Conservation (phyloP, 2,797 vertebrate genomes). For the Heterohyrax brucei region DNA sequence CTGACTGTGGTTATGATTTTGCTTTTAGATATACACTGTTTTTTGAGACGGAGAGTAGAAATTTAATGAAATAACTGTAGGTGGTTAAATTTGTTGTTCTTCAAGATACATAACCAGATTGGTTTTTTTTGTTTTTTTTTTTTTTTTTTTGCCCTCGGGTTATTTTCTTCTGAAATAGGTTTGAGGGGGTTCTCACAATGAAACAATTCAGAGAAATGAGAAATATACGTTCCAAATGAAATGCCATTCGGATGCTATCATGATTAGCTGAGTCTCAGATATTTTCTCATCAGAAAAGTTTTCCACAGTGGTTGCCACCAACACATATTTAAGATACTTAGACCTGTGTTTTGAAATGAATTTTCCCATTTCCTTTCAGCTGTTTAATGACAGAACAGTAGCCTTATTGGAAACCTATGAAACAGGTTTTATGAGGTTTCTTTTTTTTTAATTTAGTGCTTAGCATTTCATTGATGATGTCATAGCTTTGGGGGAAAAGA, state of each 20-base stretch:
- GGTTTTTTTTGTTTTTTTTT: neutral
- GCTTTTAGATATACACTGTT: neutral
- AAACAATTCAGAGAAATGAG: conserved; percentile 68
- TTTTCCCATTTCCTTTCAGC: neutral
- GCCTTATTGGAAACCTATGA: neutral
- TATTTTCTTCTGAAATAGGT: conserved; percentile 40
- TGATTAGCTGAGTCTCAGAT: conserved; percentile 25
- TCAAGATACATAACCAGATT: conserved; percentile 9
- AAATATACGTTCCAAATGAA: conserved; percentile 55
- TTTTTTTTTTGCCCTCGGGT: neutral
- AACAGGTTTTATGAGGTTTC: neutral
- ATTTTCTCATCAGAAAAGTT: conserved; percentile 39
- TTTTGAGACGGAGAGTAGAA: conserved; percentile 19
- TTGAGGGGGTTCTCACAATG: neutral
- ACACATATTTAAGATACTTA: neutral
- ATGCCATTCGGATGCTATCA: conserved; percentile 55
- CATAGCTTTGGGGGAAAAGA: too few species aligned
- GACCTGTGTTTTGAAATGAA: neutral
- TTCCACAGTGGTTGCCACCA: neutral
- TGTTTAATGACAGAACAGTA: conserved; percentile 22
- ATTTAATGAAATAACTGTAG: conserved; percentile 26
- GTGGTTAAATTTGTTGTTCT: conserved; percentile 66
- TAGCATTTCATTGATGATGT: conserved; percentile 11
- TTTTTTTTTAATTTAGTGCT: conserved; percentile 55
- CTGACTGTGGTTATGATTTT: neutral